phyloP scores from a whole-genome alignment of 2,113 vertebrate genomes.

The Dasyornis broadbenti region DNA sequence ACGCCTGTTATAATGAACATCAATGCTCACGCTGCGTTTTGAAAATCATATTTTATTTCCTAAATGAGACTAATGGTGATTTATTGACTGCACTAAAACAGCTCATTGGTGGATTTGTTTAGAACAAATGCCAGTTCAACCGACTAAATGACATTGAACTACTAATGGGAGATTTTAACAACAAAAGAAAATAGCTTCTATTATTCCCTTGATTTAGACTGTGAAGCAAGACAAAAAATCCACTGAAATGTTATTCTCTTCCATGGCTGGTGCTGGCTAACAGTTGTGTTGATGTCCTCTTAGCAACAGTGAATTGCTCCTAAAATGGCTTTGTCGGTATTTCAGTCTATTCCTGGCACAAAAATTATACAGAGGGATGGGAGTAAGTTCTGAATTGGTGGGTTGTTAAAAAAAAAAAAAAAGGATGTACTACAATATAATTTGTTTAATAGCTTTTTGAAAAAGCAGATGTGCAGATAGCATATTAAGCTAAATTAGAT shows the following conservation, averaged over 20 bases:
- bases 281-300: not conserved
- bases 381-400: not conserved
- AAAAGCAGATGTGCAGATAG: slow-evolving; percentile 24
- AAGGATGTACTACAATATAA: not conserved
- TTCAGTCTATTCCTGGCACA: not conserved
- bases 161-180: slow-evolving; percentile 1
- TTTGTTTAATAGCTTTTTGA: not conserved
- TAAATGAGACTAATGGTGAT: not conserved
- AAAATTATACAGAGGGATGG: not conserved
- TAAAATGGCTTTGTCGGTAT: not conserved
- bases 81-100: not conserved
- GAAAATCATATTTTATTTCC: not conserved
- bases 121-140: not conserved
- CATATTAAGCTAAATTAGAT: slow-evolving; percentile 3
- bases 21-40: not conserved
- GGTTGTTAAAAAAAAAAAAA: not conserved
- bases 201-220: not conserved
- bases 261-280: not conserved
- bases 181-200: not conserved
- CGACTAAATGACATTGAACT: not conserved
- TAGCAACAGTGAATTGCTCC: not conserved
- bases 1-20: not conserved
- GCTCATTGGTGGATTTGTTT: not conserved
- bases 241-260: not conserved
- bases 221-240: not conserved